Conservation (phyloP, 2,113 vertebrate genomes). For the Beaufortia kweichowensis region DNA sequence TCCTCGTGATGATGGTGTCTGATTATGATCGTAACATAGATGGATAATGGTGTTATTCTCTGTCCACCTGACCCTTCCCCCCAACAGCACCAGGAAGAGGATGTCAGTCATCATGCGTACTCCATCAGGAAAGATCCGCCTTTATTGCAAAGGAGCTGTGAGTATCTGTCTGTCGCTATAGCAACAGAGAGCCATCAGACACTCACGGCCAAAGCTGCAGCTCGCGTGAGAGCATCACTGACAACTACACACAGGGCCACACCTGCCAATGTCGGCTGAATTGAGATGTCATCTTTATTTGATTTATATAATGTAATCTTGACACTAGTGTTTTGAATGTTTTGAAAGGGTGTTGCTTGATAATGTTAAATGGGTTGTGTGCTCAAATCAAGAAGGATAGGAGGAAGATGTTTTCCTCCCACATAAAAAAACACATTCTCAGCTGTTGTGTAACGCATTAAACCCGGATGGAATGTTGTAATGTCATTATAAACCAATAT, state of each 20-base stretch:
- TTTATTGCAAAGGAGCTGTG: conserved; percentile 99
- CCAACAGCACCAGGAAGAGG: conserved; percentile 85
- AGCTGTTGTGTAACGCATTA: conserved; percentile 11
- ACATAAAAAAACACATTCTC: background rate
- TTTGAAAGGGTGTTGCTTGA: background rate
- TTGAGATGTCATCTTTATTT: too few species aligned
- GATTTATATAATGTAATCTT: too few species aligned
- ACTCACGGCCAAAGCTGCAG: conserved; percentile 45
- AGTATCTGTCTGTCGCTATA: conserved; percentile 79
- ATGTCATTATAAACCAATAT: background rate
- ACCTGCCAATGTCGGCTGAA: too few species aligned
- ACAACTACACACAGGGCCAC: background rate
- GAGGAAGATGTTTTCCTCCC: background rate
- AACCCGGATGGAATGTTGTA: background rate
- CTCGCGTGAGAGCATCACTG: background rate
- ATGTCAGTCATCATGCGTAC: conserved; percentile 99
- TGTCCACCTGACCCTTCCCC: conserved; percentile 53
- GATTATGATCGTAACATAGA: background rate
- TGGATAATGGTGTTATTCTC: conserved; percentile 17
- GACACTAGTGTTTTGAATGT: too few species aligned
- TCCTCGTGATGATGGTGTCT: background rate
- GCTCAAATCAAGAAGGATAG: background rate
- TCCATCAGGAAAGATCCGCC: conserved; percentile 91
- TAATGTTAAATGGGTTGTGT: too few species aligned
- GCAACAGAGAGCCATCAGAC: conserved; percentile 64